Conservation (phyloP, 2,797 vertebrate genomes). For the Caiman crocodilus region DNA sequence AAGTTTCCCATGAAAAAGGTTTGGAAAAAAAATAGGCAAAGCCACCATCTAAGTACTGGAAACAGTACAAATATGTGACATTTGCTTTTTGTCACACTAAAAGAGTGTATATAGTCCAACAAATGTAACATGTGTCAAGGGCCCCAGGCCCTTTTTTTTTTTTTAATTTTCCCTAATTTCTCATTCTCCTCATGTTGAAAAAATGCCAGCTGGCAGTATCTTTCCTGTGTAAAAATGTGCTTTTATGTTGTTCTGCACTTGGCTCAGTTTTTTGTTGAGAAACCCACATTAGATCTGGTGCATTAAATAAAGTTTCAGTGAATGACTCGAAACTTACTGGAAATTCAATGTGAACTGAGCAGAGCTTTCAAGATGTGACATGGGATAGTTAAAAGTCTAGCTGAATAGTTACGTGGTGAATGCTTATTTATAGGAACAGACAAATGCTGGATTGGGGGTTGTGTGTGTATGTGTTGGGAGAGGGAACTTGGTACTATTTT, state of each 20-base stretch:
- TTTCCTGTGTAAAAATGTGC: background rate
- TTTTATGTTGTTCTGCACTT: background rate
- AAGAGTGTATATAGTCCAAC: no score
- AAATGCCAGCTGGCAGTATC: background rate
- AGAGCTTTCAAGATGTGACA: conserved; percentile 41
- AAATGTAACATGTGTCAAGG: no score
- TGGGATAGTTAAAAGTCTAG: background rate
- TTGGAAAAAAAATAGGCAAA: no score
- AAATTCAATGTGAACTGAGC: conserved; percentile 48
- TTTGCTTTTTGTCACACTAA: no score
- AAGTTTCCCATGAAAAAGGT: no score
- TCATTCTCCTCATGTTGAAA: background rate
- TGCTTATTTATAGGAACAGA: conserved; percentile 8
- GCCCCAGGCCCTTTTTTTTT: no score
- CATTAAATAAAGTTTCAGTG: background rate
- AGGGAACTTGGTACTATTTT: conserved; percentile 26
- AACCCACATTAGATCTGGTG: background rate
- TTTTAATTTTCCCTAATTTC: background rate
- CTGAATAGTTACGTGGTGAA: conserved; percentile 7
- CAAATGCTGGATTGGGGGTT: no score
- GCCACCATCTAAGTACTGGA: no score
- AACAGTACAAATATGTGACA: no score
- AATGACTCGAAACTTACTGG: conserved; percentile 66
- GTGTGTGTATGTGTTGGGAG: conserved; percentile 13
- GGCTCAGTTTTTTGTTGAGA: conserved; percentile 51